Base-by-base conservation (phyloP, 2,113 vertebrate genomes). In the Leptosomus discolor region DNA sequence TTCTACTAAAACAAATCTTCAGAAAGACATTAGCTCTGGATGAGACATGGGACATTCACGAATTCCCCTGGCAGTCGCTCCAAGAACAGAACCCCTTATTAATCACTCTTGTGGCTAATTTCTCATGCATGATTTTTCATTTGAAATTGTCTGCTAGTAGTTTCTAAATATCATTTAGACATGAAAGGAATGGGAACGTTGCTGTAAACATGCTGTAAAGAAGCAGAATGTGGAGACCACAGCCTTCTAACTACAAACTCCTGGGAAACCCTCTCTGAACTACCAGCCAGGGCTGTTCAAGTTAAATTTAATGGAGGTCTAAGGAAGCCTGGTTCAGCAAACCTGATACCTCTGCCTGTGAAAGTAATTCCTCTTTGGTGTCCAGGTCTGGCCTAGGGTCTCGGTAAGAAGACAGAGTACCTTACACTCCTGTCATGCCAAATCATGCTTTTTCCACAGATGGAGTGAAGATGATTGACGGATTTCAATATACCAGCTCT, bases 241-340 rank as follows among this genome's bases (percentile, higher is more conserved):
- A 69, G 54, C 6, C 24, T 36, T n/a, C 34, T 58, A 60, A 41
- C 22, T 17, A 26, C 34, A 48, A 15, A 37, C 20, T 27, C 43
- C 24, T 5, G 19, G 56, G 61, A 88, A 69, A 6, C 6, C 32
- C 20, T 9, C 70, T 46, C 45, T 9, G 51, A 51, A 36, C 39
- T 6, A 3, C 0, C 20, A 45, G 29, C 34, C 51, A 22, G 36
- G 19, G 18, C 13, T 37, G 32, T 43, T 45, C 13, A 16, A 43
- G 36, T 9, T 9, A 19, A 15, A 6, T 34, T 23, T 6, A 58
- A 12, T 0, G 4, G 21, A 43, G 8, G 19, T 12, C 34, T 14
- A 67, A 26, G 41, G 41, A 45, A 87, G 74, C 13, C 21, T 0
- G 3, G 54, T 32, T 45, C 78, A 64, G 70, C 43, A 67, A 70